phyloP scores from a whole-genome alignment of 1,140 invertebrate species.

The Drosophila lacteicornis region DNA sequence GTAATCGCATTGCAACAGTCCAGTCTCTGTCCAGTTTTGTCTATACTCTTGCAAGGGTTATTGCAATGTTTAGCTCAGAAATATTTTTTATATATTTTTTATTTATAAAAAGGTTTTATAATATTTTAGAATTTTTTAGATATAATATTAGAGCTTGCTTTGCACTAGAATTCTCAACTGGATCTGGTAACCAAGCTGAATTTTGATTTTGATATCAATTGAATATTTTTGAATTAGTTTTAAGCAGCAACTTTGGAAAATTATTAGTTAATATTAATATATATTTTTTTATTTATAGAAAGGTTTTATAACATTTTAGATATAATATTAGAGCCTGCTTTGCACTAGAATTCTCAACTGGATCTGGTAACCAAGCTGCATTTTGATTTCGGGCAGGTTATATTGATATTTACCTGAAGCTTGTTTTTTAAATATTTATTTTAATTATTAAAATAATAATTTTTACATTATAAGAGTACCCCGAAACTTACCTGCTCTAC shows the following conservation, averaged over 20 bases:
- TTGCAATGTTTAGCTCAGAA: not conserved
- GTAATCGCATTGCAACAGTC: slow-evolving; percentile 64
- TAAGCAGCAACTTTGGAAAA: too few relatives aligned
- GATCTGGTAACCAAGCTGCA: too few relatives aligned
- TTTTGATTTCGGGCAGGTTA: too few relatives aligned
- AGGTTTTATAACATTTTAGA: too few relatives aligned
- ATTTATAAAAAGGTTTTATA: not conserved
- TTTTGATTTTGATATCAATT: not conserved
- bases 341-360: too few relatives aligned
- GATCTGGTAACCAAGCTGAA: not conserved
- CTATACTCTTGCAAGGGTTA: slow-evolving; percentile 21
- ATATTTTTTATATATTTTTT: not conserved
- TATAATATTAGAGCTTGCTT: not conserved
- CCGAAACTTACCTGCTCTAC: not conserved
- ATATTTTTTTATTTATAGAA: too few relatives aligned
- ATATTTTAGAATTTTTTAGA: not conserved
- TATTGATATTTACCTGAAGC: too few relatives aligned
- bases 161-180: not conserved
- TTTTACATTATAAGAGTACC: not conserved
- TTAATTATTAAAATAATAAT: too few relatives aligned
- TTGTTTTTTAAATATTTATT: too few relatives aligned
- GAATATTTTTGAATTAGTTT: too few relatives aligned
- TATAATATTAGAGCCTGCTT: too few relatives aligned
- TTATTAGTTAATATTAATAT: too few relatives aligned
- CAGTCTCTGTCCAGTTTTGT: slow-evolving; percentile 55